Evolutionary conservation across 2,888 invertebrate genomes (phyloP), one percentile per base, ranked within the genome.

Genomic region (Lycocerus yunnanus): DNA sequence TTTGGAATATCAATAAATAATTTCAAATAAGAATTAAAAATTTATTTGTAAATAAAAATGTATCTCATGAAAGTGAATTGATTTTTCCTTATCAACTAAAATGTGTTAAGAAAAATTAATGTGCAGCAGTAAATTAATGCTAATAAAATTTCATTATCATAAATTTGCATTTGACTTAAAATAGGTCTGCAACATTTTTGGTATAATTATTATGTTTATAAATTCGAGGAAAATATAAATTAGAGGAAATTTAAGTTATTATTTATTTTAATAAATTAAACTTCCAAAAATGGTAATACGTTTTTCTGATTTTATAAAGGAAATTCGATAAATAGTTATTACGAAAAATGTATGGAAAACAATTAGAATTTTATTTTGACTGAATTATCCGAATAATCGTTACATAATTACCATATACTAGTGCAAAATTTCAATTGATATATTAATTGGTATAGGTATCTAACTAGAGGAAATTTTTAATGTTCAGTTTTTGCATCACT

Each of bases 1-100:
- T 73, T 69, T 68, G 67, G 69, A 60, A 75, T 77, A 75, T 74
- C 76, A 59, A 78, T 78, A 78, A 78, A 78, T 78, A 78, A 78
- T 74, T 43, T 71, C 27, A 60, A 68, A 66, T 71, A 70, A 65
- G 63, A 58, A 58, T 65, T 68, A 43, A 68, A 71, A 71, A 66
- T 71, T 71, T 71, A 71, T 71, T 66, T 43, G 18, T 15, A 65
- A 65, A 71, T 65, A 43, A 5, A 43, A n/a, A 6, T 43, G 43
- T 43, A 43, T 6, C 27, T 13, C 2, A 43, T 43, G 8, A 24
- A 10, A 24, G n/a, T 43, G 6, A 43, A 43, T 43, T 43, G 43
- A 43, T 43, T 43, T 43, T 43, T 43, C n/a, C n/a, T n/a, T 27
- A 27, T 27, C 27, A 27, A n/a, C n/a, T n/a, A 43, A 43, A 43